Evolutionary conservation across 2,888 invertebrate genomes (phyloP).

Genomic region (Sisyra terminalis): DNA sequence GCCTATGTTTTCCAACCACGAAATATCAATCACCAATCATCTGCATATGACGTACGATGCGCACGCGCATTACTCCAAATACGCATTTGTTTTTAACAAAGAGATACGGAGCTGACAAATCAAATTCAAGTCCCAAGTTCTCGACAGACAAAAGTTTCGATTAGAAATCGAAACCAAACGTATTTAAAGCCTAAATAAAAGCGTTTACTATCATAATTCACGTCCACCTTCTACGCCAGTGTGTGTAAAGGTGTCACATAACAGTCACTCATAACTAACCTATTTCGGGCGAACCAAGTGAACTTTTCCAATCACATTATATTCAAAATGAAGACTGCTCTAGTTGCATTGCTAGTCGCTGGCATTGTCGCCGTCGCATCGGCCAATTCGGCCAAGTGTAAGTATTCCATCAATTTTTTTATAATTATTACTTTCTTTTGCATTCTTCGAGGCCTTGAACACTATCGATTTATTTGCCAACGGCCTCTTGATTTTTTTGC

Average conservation of each 20-base stretch:
- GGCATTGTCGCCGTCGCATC: conserved; percentile 28
- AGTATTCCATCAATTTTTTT: conserved; percentile 28
- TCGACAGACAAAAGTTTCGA: no score
- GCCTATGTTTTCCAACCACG: background rate
- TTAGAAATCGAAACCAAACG: no score
- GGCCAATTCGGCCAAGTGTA: conserved; percentile 40
- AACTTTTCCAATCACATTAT: background rate
- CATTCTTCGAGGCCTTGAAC: no score
- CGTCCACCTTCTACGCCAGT: conserved; percentile 75
- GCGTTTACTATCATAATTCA: no score
- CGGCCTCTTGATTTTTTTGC: no score
- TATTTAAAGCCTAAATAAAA: no score
- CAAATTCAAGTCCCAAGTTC: background rate
- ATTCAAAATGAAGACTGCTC: conserved; percentile 35
- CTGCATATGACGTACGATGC: conserved; percentile 3
- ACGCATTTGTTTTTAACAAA: conserved; percentile 5
- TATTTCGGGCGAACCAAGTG: background rate
- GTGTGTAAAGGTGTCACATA: conserved; percentile 64
- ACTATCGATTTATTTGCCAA: no score
- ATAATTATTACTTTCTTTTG: background rate
- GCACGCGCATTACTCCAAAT: conserved; percentile 6
- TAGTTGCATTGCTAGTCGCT: conserved; percentile 31
- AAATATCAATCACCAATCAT: background rate
- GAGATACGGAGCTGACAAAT: conserved; percentile 1
- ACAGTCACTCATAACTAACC: conserved; percentile 1